Evolutionary conservation across 1,140 invertebrate genomes (phyloP).

Genomic region (Trinorchestia longiramus): DNA sequence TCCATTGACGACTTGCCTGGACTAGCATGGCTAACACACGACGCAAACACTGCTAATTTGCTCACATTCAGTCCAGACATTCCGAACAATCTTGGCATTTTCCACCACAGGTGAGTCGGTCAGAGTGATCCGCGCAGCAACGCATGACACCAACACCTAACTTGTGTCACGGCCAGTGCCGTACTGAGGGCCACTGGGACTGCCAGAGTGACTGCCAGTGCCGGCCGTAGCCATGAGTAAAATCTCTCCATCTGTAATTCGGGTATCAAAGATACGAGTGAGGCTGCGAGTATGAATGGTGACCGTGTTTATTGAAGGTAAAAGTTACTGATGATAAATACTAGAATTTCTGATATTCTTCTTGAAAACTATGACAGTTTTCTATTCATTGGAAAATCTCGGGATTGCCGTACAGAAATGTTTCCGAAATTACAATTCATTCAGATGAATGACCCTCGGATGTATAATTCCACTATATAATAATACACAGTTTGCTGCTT

Average conservation of each 20-base stretch:
- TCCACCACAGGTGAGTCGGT: not conserved
- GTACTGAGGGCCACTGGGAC: not conserved
- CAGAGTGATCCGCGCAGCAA: not conserved
- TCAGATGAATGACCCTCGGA: too few relatives aligned
- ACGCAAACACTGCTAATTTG: not conserved
- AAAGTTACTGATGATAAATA: too few relatives aligned
- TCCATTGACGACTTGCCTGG: not conserved
- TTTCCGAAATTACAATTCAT: too few relatives aligned
- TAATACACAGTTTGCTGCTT: too few relatives aligned
- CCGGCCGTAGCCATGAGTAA: not conserved
- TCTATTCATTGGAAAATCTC: too few relatives aligned
- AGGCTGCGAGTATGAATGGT: not conserved
- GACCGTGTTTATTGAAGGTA: not conserved
- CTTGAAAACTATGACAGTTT: too few relatives aligned
- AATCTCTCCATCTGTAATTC: not conserved
- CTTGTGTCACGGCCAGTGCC: not conserved
- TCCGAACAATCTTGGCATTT: not conserved
- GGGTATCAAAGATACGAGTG: not conserved
- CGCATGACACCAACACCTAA: not conserved
- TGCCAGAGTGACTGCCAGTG: too few relatives aligned
- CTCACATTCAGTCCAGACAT: not conserved
- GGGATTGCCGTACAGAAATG: too few relatives aligned
- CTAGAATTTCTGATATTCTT: too few relatives aligned
- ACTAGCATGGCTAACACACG: not conserved
- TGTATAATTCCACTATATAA: too few relatives aligned